phyloP scores from a whole-genome alignment of 2,797 vertebrate genomes.

The Picus viridis region DNA sequence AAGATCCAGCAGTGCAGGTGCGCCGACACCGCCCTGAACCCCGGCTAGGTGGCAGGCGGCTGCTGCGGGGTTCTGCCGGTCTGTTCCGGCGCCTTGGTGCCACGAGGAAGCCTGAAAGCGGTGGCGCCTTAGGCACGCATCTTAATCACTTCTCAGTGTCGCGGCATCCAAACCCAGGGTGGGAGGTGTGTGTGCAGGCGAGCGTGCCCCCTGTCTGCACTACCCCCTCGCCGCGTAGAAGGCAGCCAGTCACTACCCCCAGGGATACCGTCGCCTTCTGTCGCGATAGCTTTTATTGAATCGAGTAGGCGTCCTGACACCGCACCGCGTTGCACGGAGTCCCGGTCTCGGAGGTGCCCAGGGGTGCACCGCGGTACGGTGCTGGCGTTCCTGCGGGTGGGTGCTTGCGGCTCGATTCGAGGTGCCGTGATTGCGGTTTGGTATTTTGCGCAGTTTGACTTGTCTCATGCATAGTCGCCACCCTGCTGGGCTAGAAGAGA shows the following conservation, averaged over 20 bases:
- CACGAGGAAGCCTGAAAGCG: not conserved
- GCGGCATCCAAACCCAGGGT: not conserved
- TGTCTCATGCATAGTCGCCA: not conserved
- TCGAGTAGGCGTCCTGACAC: not conserved
- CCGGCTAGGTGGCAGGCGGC: not conserved
- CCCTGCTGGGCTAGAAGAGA: not conserved
- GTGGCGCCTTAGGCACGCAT: not conserved
- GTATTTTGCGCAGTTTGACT: rapidly evolving
- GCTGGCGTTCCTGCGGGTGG: not conserved
- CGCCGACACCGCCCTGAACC: not conserved
- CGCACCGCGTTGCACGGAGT: not conserved
- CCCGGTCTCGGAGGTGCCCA: not conserved
- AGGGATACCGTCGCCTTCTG: not conserved
- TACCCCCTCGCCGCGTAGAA: not conserved
- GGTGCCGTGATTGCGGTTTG: not conserved
- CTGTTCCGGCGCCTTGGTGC: not conserved
- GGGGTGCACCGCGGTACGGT: not conserved
- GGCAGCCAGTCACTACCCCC: not conserved
- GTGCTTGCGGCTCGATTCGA: not conserved
- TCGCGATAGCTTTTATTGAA: not conserved
- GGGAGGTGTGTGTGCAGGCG: not conserved
- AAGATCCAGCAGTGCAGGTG: not conserved
- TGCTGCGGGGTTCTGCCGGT: not conserved
- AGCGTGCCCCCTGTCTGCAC: not conserved
- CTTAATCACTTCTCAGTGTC: not conserved